phyloP scores from a whole-genome alignment of 2,797 vertebrate species.

The Enoplosus armatus region DNA sequence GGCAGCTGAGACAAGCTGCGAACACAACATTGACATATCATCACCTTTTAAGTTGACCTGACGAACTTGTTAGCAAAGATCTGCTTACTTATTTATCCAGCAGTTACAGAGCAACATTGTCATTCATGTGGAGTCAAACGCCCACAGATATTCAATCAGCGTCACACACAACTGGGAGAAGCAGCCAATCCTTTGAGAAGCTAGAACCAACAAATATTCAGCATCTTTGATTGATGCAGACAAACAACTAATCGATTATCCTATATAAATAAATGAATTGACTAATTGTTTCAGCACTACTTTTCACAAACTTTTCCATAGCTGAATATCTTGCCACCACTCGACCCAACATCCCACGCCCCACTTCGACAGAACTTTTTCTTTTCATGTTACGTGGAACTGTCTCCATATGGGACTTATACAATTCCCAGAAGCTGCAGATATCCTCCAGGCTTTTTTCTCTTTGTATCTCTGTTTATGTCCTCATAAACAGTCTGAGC shows the following conservation, averaged over 20 bases:
- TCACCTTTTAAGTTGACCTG: neutral
- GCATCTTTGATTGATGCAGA: too few relatives aligned
- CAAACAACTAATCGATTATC: too few relatives aligned
- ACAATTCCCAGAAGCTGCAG: constrained; percentile 41
- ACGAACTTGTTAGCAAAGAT: neutral
- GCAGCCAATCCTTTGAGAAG: too few relatives aligned
- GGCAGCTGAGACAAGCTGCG: constrained; percentile 11
- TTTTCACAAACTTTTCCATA: constrained; percentile 12
- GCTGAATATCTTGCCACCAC: constrained; percentile 7
- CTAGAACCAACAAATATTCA: too few relatives aligned
- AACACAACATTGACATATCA: neutral
- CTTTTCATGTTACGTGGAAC: constrained; percentile 33
- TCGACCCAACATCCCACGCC: neutral
- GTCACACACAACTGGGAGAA: too few relatives aligned
- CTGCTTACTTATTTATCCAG: neutral
- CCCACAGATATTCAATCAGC: too few relatives aligned
- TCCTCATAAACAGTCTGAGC: constrained; percentile 49
- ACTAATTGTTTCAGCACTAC: neutral
- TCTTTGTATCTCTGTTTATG: constrained; percentile 50
- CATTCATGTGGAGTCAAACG: neutral
- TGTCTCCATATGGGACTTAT: constrained; percentile 28
- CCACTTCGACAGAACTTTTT: neutral
- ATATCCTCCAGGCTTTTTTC: constrained; percentile 1
- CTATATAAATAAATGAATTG: neutral
- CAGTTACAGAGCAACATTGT: neutral